Base-by-base conservation (phyloP, 2,113 vertebrate genomes). In the Symphodus melops region DNA sequence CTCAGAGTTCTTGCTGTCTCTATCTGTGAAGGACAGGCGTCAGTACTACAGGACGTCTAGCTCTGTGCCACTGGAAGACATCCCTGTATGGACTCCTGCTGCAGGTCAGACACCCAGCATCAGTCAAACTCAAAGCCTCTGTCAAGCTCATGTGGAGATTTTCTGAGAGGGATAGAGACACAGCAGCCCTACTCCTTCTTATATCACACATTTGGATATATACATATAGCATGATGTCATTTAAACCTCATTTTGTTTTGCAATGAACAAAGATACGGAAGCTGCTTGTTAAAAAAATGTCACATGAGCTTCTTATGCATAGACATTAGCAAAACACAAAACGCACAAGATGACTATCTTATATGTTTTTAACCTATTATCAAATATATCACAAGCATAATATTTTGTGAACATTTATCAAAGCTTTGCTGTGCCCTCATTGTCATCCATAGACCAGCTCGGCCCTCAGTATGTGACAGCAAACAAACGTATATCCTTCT, bases 51-150 rank as follows among this genome's bases (percentile, higher is more conserved):
- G 89, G 86, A 93, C 94, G 9, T 69, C 68, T 21, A 90, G 87
- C 70, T 94, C 88, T 21, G 67, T 95, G 83, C 69, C 89, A 3
- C 84, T 96, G 72, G 95, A 93, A 48, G 79, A 95, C 41, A 84
- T 98, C 51, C 94, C 94, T 0, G 80, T 93, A 0, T 97, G 96
- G 95, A 95, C 92, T 65, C 90, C 89, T 20, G 39, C 80, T 39
- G 66, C 78, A 92, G 91, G 91, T 92, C 72, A 77, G 83, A 59
- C 28, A 21, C 12, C 42, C 10, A 21, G 4, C 72, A 61, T 63
- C 68, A 69, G 19, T 79, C 77, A 53, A 51, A 41, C n/a, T 74
- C 62, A 46, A 17, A 33, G 28, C 5, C 28, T 33, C 28, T 53
- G 57, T 77, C 57, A 8, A 1, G 4, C 46, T 56, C 7, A 56